phyloP scores from a whole-genome alignment of 35 echinoderm and acorn worm genomes.

The Ophioderma brevispina region DNA sequence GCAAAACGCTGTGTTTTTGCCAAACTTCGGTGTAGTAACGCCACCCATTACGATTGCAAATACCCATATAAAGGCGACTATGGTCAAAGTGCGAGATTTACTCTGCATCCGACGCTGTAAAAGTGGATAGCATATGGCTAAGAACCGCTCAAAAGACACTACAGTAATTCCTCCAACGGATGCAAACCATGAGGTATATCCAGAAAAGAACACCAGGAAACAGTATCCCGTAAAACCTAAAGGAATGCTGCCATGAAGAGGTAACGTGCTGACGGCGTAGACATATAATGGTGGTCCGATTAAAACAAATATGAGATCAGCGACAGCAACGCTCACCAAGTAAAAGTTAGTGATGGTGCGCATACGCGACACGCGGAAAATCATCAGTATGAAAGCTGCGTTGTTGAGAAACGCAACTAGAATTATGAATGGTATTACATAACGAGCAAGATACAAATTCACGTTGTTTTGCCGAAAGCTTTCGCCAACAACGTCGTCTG shows the following conservation, averaged over 20 bases:
- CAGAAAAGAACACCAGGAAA: not conserved
- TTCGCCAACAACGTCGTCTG: not conserved
- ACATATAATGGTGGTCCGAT: not conserved
- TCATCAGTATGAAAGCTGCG: not conserved
- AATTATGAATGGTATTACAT: not conserved
- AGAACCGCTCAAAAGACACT: not conserved
- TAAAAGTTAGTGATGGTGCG: conserved; percentile 21
- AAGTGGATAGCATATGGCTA: not conserved
- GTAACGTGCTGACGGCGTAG: not conserved
- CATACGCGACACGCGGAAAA: not conserved
- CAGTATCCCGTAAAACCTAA: not conserved
- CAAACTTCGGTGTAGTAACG: not conserved
- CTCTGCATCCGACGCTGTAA: not conserved
- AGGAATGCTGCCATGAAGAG: not conserved
- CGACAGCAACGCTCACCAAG: not conserved
- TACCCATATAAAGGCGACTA: not conserved
- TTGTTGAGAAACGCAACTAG: not conserved
- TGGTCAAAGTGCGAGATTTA: not conserved
- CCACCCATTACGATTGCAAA: not conserved
- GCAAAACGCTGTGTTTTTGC: not conserved
- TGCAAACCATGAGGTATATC: not conserved
- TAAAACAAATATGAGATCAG: not conserved
- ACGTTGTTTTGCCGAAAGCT: not conserved
- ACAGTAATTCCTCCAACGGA: not conserved
- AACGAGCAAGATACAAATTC: not conserved